Evolutionary conservation across 2,888 invertebrate genomes (phyloP), one percentile per base, ranked within the genome.

Genomic region (Pollenia labialis): DNA sequence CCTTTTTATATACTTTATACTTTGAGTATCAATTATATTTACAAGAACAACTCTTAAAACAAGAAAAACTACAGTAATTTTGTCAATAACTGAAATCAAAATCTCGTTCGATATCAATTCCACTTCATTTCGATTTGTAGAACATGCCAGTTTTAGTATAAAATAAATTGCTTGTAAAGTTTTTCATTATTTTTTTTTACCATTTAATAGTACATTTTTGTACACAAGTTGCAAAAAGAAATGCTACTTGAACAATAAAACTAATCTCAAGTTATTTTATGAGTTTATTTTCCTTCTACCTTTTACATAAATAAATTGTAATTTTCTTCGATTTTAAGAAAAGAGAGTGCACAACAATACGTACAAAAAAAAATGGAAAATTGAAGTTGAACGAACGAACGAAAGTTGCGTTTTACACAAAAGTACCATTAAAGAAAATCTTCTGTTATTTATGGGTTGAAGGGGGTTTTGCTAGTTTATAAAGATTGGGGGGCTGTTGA

Each of bases 401-500:
- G 10, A 32, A 32, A 50, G 18, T 42, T 40, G 48, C 72, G 66
- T 58, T 85, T 85, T 72, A 52, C 71, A 72, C 76, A 85, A 72
- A 81, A 85, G 76, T 81, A 52, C 71, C 75, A 81, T 85, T 85
- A 85, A 81, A 72, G 85, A 76, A 77, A 85, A 85, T 77, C 81
- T 72, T 64, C 46, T 58, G 52, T 85, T 76, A 85, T 85, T 81
- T 85, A 81, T 81, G 56, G 16, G 10, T 40, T 66, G 48, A 6
- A 42, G 8, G 16, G 18, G 52, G 3, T n/a, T n/a, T 52, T 32
- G 32, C 7, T 44, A n/a, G 11, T 44, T 4, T 14, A 10, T 11
- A 14, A 18, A 23, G n/a, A 10, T 46, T 40, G 9, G 1, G 1
- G 8, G 44, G 54, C 10, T 58, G 8, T n/a, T 32, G 32, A 8